A percentile compares a stretch with the other conserved stretches of the same genome.
Conservation (phyloP, 1,140 invertebrate genomes). For the Yoshiicerus persimilis region DNA sequence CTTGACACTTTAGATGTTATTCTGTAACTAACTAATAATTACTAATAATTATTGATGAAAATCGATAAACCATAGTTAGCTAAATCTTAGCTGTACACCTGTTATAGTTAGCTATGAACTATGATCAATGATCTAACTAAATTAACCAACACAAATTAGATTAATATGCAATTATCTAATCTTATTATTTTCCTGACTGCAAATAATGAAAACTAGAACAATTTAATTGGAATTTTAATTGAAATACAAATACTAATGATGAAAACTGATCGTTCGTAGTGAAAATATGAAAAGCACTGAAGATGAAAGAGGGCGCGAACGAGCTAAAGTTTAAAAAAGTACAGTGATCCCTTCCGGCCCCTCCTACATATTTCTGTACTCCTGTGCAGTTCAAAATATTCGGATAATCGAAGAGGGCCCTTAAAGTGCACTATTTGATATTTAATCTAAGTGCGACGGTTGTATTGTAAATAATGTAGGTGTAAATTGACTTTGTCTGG, state of each 20-base stretch:
- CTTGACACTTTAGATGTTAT: neutral
- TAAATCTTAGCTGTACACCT: neutral
- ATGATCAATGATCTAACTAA: neutral
- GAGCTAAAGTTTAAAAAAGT: neutral
- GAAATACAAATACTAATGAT: neutral
- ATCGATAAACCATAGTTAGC: neutral
- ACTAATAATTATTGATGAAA: no score
- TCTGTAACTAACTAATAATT: neutral
- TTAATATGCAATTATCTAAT: neutral
- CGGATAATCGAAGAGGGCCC: no score
- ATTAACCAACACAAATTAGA: neutral
- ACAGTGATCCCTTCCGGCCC: neutral
- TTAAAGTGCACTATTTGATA: neutral
- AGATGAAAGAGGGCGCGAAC: neutral
- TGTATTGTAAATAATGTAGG: neutral
- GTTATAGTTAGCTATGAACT: neutral
- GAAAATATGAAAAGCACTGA: constrained; percentile 11
- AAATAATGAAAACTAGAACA: neutral
- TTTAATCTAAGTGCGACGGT: neutral
- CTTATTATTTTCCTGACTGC: neutral
- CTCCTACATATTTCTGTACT: neutral
- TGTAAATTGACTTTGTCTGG: neutral
- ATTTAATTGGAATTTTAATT: neutral
- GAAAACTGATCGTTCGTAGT: constrained; percentile 9
- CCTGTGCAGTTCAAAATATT: neutral